Evolutionary conservation across 1,140 invertebrate species (phyloP).

Genomic region (Chrysomallon squamiferum): DNA sequence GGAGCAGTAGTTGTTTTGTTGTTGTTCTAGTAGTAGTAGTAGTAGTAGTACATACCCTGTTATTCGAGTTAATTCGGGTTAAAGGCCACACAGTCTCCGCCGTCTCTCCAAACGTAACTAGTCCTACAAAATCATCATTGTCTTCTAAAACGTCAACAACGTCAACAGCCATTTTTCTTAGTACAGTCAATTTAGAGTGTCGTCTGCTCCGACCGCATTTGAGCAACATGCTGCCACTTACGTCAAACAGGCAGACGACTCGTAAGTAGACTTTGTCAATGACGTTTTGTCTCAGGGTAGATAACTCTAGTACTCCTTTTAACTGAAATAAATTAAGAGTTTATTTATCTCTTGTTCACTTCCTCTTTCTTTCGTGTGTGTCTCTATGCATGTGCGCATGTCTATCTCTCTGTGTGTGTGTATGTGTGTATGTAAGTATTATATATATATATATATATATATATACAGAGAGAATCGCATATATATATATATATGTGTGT

Average conservation of each 20-base stretch:
- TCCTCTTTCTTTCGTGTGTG: background rate
- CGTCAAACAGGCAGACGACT: constrained; percentile 34
- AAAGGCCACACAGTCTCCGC: constrained; percentile 38
- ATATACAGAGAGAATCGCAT: background rate
- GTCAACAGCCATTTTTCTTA: constrained; percentile 39
- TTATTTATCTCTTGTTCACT: background rate
- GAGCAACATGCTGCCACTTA: constrained; percentile 41
- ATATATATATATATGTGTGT: background rate
- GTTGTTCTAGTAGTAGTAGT: too few relatives aligned
- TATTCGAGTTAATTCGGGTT: constrained; percentile 23
- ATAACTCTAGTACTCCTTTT: constrained; percentile 27
- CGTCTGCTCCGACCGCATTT: constrained; percentile 21
- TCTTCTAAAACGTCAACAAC: constrained; percentile 35
- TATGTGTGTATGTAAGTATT: background rate
- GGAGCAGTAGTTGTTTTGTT: too few relatives aligned
- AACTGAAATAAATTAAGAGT: constrained; percentile 10
- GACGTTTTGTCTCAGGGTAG: constrained; percentile 19
- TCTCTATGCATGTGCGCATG: background rate
- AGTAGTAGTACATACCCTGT: constrained; percentile 28
- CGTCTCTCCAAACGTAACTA: constrained; percentile 46
- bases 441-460: constrained; percentile 12
- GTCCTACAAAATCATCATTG: constrained; percentile 34
- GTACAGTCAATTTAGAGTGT: constrained; percentile 26
- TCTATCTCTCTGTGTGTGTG: background rate
- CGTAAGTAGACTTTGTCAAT: constrained; percentile 20